phyloP scores from a whole-genome alignment of 2,888 invertebrate genomes.

The Brachyptera putata region DNA sequence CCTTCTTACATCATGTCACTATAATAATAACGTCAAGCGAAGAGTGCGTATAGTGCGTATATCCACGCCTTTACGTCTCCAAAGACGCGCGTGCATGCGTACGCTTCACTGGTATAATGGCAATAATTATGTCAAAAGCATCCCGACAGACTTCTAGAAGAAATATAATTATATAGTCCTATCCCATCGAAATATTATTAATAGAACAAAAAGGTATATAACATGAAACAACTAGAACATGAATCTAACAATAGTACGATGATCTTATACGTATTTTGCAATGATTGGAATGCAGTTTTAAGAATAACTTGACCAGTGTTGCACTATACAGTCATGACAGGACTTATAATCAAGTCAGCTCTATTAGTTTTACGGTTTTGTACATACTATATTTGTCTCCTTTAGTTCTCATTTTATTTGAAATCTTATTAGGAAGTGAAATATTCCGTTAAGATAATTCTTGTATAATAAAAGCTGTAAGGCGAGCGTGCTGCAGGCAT shows the following conservation, averaged over 20 bases:
- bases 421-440: slow-evolving; percentile 3
- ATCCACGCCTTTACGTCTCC: background rate
- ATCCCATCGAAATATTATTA: background rate
- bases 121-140: background rate
- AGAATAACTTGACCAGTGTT: background rate
- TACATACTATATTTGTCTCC: background rate
- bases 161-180: slow-evolving; percentile 8
- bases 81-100: background rate
- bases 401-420: background rate
- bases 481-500: background rate
- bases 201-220: background rate
- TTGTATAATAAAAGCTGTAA: background rate
- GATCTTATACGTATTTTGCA: no score
- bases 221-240: no score
- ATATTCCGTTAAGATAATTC: slow-evolving; percentile 14
- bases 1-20: slow-evolving; percentile 11
- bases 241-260: slow-evolving; percentile 4
- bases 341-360: background rate
- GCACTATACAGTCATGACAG: background rate
- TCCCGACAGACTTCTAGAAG: background rate
- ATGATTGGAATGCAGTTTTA: background rate
- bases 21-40: no score
- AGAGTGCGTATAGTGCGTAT: no score
- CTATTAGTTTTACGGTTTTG: no score
- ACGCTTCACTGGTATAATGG: background rate